These are phyloP conservation scores for Isurus oxyrinchus DNA, from an alignment of 2,113 vertebrate species.

Conservation along the genomic window DNA sequence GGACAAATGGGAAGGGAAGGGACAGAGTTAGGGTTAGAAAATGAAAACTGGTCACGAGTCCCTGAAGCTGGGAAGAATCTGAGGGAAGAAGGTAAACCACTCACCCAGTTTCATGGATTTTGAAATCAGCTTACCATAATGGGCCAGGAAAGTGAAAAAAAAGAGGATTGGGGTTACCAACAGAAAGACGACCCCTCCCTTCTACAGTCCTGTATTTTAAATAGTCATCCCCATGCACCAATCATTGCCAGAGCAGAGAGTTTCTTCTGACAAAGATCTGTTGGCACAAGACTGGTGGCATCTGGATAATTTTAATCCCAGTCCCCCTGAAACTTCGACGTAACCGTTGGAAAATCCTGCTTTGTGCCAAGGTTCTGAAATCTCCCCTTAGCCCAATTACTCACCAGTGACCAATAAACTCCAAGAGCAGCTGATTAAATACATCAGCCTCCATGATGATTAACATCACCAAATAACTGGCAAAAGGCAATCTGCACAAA, in stretches of 20 bases:
- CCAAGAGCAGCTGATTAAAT: slow-evolving; percentile 47
- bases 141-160: background rate
- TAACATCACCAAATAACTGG: slow-evolving; percentile 12
- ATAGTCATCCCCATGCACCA: background rate
- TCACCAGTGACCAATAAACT: slow-evolving; percentile 40
- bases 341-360: slow-evolving; percentile 40
- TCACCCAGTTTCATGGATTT: background rate
- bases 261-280: slow-evolving; percentile 2
- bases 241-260: background rate
- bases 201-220: background rate
- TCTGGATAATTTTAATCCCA: slow-evolving; percentile 45
- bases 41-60: background rate
- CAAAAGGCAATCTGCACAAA: slow-evolving; percentile 15
- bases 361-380: slow-evolving; percentile 41
- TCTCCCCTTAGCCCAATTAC: slow-evolving; percentile 42
- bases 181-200: background rate
- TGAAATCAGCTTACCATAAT: background rate
- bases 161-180: background rate
- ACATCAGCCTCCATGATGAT: slow-evolving; percentile 29
- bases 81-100: background rate
- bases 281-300: slow-evolving; percentile 38
- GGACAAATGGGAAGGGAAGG: background rate
- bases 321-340: slow-evolving; percentile 43
- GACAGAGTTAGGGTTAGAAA: too few species aligned
- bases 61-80: background rate